Base-by-base conservation (phyloP, 2,113 vertebrate species). In the Penelope pileata region DNA sequence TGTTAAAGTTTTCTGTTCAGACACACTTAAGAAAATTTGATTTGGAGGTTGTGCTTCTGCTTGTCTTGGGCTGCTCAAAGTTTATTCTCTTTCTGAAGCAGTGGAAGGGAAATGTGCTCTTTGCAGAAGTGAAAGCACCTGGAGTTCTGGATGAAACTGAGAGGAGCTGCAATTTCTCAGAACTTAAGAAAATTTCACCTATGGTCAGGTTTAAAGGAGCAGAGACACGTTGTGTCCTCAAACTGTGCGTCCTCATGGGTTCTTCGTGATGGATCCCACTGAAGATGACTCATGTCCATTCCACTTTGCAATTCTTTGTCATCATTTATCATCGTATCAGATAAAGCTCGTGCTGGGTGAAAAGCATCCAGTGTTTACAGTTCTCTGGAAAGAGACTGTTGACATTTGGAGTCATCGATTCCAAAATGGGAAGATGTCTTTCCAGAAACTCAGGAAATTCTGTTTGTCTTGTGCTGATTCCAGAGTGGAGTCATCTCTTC, bases 241-340 rank as follows among this genome's bases (percentile, higher is more conserved):
- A 2, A 3, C 30, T 53, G 1, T 54, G 69, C 8, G 0, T 60
- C 45, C 50, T 32, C 85, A 16, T 9, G 43, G 1, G 26, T 74
- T 22, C 74, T 32, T 32, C 21, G 0, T 1, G 21, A 38, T 48
- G 74, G 48, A 2, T 50, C 12, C 60, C 26, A 3, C n/a, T 1
- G 17, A 30, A 21, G 7, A 53, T 84, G 90, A 42, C n/a, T 76
- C 36, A 26, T 15, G 6, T 17, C n/a, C 63, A 0, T 26, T 38
- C 62, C 17, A 10, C 12, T 76, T 36, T 26, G 8, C 34, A 2
- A 1, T 54, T 80, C 48, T n/a, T 36, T 38, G 3, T 73, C 83
- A 63, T 78, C 75, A 15, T 34, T 73, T 86, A 63, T 78, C 75
- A 15, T 34, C 63, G 6, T 88, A 59, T 60, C 77, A 79, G 88